Evolutionary conservation across 2,888 invertebrate genomes (phyloP).

Genomic region (Sinopyrophorus schimmeli): DNA sequence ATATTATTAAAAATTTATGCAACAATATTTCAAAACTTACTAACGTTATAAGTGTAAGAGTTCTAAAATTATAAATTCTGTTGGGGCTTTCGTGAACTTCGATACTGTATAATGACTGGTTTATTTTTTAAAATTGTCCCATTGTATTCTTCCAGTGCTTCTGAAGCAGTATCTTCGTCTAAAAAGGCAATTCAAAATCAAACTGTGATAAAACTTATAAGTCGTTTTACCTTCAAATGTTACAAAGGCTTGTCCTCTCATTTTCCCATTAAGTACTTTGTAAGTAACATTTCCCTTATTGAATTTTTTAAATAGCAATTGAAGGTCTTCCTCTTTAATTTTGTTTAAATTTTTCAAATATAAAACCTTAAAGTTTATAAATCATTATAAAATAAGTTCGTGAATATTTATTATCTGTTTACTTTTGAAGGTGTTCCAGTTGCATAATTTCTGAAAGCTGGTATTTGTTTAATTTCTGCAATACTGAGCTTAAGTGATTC

Average conservation of each 20-base stretch:
- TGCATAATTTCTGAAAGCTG: constrained; percentile 60
- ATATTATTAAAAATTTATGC: too few species aligned
- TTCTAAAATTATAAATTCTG: too few species aligned
- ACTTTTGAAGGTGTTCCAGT: constrained; percentile 61
- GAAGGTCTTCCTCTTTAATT: constrained; percentile 57
- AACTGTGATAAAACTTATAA: background rate
- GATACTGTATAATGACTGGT: constrained; percentile 56
- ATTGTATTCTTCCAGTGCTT: constrained; percentile 58
- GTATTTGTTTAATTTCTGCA: constrained; percentile 60
- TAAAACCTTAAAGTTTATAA: constrained; percentile 53
- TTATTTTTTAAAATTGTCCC: constrained; percentile 59
- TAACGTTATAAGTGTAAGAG: too few species aligned
- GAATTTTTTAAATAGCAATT: constrained; percentile 57
- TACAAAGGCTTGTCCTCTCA: constrained; percentile 65
- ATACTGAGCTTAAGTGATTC: constrained; percentile 56
- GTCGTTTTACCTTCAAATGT: constrained; percentile 56
- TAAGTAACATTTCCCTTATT: constrained; percentile 50
- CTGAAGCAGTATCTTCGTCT: constrained; percentile 57
- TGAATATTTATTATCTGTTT: background rate
- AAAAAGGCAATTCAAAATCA: constrained; percentile 35
- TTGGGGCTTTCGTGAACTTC: too few species aligned
- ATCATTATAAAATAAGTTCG: background rate
- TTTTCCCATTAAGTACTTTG: constrained; percentile 59
- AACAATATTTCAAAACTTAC: too few species aligned
- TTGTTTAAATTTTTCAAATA: constrained; percentile 62